Conservation (phyloP, 2,113 vertebrate genomes). For the Delphinapterus leucas region DNA sequence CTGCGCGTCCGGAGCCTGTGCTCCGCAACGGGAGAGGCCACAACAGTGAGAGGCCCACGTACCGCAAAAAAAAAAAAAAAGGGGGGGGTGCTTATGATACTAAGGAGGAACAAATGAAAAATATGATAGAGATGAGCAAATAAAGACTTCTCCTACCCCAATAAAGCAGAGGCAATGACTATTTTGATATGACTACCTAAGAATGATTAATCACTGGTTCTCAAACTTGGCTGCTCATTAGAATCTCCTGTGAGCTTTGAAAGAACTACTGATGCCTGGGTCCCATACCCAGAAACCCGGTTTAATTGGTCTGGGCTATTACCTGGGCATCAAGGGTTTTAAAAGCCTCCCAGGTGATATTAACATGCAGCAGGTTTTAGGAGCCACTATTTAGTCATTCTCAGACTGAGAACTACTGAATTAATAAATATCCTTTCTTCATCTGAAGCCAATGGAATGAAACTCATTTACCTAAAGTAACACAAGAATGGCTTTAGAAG, state of each 20-base stretch:
- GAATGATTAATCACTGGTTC: neutral
- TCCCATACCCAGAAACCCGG: neutral
- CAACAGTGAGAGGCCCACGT: no score
- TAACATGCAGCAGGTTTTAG: neutral
- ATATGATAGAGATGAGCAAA: neutral
- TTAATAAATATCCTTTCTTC: neutral
- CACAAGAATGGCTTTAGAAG: neutral
- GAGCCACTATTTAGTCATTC: neutral
- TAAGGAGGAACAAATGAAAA: neutral
- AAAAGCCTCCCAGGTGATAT: neutral
- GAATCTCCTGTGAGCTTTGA: neutral
- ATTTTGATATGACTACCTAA: neutral
- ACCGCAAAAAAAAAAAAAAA: no score
- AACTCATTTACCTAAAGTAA: neutral
- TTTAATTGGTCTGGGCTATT: neutral
- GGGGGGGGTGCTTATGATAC: neutral
- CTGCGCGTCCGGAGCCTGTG: no score
- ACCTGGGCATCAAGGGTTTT: neutral
- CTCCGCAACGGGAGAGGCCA: no score
- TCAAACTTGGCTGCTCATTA: neutral
- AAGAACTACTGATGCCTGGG: neutral
- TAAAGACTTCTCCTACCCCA: neutral
- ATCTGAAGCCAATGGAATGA: neutral
- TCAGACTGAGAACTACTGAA: neutral
- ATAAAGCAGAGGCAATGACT: neutral